Conservation (phyloP, 2,888 invertebrate genomes). For the Boloria euphrosyne region DNA sequence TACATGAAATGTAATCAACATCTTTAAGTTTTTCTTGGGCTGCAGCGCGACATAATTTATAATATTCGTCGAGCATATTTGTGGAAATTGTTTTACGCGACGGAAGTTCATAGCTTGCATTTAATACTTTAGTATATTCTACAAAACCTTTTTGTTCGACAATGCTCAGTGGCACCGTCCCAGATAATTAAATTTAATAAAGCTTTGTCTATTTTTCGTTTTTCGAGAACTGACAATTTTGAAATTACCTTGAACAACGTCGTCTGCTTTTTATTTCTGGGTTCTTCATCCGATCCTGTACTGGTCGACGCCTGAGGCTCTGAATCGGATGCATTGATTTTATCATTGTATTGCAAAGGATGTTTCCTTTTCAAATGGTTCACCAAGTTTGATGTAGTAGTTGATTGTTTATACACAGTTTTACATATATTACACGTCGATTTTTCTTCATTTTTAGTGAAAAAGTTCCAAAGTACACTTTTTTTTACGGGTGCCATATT, state of each 20-base stretch:
- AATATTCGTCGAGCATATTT: neutral
- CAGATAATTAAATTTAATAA: neutral
- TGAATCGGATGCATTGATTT: neutral
- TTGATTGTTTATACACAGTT: too few species aligned
- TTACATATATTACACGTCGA: too few species aligned
- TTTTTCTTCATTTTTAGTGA: too few species aligned
- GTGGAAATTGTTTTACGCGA: constrained; percentile 1
- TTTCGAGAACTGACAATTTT: neutral
- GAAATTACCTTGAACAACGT: neutral
- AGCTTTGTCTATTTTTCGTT: neutral
- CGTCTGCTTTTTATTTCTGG: too few species aligned
- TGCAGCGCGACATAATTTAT: neutral
- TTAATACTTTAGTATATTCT: neutral
- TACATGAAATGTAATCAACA: neutral
- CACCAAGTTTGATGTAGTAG: neutral
- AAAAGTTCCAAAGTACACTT: too few species aligned
- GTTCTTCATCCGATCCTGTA: neutral
- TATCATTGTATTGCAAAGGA: neutral
- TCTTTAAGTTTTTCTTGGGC: neutral
- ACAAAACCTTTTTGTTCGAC: too few species aligned
- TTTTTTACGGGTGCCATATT: too few species aligned
- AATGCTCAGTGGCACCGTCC: too few species aligned
- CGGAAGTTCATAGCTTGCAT: neutral
- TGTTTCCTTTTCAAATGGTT: neutral
- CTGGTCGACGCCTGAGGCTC: neutral